These are phyloP conservation scores for Enteromius afrohamiltoni DNA, from an alignment of 2,797 vertebrate species.

Conservation along the genomic window DNA sequence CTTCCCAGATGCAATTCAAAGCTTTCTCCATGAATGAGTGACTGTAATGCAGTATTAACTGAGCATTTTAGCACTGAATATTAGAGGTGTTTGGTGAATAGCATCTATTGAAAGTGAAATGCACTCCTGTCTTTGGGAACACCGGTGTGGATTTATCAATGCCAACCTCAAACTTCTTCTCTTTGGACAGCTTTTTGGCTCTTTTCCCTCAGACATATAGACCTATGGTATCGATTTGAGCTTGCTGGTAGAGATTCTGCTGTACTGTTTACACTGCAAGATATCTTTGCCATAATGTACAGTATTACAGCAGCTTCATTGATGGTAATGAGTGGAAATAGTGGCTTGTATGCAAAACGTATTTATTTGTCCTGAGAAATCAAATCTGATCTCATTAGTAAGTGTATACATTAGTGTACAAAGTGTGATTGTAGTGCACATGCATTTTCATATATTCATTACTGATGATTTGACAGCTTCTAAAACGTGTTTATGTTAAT, in stretches of 20 bases:
- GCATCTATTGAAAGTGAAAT: constrained; percentile 21
- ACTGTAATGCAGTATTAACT: constrained; percentile 62
- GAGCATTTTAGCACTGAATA: constrained; percentile 56
- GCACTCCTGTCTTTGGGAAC: constrained; percentile 25
- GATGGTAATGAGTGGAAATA: constrained; percentile 1
- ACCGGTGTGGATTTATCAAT: neutral
- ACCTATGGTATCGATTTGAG: neutral
- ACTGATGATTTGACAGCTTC: neutral
- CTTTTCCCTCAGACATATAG: neutral
- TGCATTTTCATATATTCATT: neutral
- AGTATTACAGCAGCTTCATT: neutral
- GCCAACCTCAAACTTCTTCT: neutral
- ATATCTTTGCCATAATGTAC: neutral
- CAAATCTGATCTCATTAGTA: neutral
- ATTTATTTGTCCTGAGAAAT: neutral
- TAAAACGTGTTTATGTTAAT: neutral
- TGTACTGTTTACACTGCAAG: neutral
- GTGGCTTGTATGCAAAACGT: neutral
- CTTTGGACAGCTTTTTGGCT: neutral
- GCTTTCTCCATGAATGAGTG: constrained; percentile 65
- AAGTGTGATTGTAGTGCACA: neutral
- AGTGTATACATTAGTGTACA: neutral
- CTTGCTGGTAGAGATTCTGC: neutral
- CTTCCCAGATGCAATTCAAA: constrained; percentile 56
- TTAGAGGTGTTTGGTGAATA: constrained; percentile 60